Evolutionary conservation across 92 coral and sea anemone species (phyloP), one percentile per base, ranked within the genome.

Genomic region (Parazoanthus atlanticus): DNA sequence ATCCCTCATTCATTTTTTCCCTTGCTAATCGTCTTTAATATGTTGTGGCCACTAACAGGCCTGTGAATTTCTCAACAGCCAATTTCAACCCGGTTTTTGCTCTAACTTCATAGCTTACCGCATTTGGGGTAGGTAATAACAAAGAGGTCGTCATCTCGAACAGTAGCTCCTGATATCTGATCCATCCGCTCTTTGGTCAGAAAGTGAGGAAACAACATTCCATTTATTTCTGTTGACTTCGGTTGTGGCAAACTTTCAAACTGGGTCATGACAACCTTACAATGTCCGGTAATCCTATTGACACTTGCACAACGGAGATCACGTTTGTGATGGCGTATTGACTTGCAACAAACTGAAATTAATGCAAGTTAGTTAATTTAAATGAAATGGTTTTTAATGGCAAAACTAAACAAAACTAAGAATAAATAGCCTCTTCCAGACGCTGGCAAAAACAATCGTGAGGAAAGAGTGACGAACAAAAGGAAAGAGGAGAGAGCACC

Each of bases 161-260:
- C 56, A 28, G 47, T n/a, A 26, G 81, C 81, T 76, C 21, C 81
- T 38, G 81, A 13, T 38, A 76, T 76, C 81, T 76, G 81, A 29
- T 41, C 81, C 61, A 76, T 21, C 54, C 81, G 81, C 46, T 76
- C 81, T 38, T 76, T 23, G 15, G 56, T 76, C 47, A 76, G 61
- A 76, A 76, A 76, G 56, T 76, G 81, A 76, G 81, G 81, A 28
- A 76, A 76, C 31, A 76, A 11, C 81, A 76, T 76, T 41, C 81
- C 81, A 13, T 76, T 76, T 28, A 76, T 76, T 25, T 76, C 81
- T 23, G 19, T 76, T 8, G 81, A 40, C 11, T 76, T 76, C 47
- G 81, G 81, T 8, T 43, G 52, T 9, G 81, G 81, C 30, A 76
- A 28, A 9, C 15, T 40, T 19, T 40, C 46, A 36, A 76, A 8